Conservation (phyloP, 2,888 invertebrate species). For the Dastarcus helophoroides region DNA sequence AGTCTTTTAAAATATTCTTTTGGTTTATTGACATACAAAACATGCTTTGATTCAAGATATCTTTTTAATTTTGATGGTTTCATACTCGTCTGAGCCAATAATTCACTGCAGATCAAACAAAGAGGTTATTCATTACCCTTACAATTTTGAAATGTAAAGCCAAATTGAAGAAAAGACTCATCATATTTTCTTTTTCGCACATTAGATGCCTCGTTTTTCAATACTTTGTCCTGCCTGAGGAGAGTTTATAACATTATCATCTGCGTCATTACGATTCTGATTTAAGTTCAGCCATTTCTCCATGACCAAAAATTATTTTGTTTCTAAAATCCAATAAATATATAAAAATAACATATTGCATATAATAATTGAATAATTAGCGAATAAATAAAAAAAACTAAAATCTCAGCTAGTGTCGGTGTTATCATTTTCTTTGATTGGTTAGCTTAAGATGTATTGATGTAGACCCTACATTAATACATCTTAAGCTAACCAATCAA, state of each 20-base stretch:
- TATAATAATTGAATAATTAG: slow-evolving; percentile 5
- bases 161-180: slow-evolving; percentile 12
- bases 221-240: slow-evolving; percentile 12
- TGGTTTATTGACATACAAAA: slow-evolving; percentile 12
- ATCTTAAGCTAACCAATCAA: too few species aligned
- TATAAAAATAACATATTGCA: slow-evolving; percentile 7
- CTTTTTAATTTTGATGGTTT: slow-evolving; percentile 17
- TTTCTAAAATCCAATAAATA: slow-evolving; percentile 6
- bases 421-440: too few species aligned
- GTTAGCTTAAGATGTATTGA: too few species aligned
- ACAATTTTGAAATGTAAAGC: slow-evolving; percentile 11
- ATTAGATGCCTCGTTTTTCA: slow-evolving; percentile 13
- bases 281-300: slow-evolving; percentile 11
- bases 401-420: too few species aligned
- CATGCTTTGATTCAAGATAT: slow-evolving; percentile 14
- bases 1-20: slow-evolving; percentile 14
- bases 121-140: slow-evolving; percentile 15
- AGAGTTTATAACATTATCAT: slow-evolving; percentile 12
- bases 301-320: slow-evolving; percentile 6
- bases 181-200: slow-evolving; percentile 9
- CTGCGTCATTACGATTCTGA: slow-evolving; percentile 12
- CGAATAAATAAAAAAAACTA: slow-evolving; percentile 7
- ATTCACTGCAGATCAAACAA: slow-evolving; percentile 17
- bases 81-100: slow-evolving; percentile 16
- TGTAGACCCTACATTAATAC: too few species aligned